A percentile compares a stretch with the other conserved stretches of the same genome.
Conservation (phyloP, 2,888 invertebrate genomes). For the Mesopsocus fuscifrons region DNA sequence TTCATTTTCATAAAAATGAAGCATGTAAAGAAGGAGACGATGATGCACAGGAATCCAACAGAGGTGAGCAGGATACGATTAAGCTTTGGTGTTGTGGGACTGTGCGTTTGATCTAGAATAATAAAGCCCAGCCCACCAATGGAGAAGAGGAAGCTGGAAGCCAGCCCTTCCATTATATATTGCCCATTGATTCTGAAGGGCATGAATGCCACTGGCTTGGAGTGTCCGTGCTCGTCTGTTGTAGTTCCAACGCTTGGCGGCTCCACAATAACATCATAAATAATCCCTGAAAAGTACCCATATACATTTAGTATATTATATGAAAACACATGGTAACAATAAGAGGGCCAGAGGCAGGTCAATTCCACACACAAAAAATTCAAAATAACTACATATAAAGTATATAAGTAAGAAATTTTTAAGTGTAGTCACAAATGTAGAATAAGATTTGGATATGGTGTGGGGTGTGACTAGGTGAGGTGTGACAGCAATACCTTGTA, state of each 20-base stretch:
- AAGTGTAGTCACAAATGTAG: too few relatives aligned
- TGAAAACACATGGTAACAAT: too few relatives aligned
- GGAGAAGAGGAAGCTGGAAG: conserved; percentile 92
- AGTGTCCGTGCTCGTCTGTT: conserved; percentile 94
- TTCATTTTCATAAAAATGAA: conserved; percentile 99
- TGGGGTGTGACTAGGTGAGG: too few relatives aligned
- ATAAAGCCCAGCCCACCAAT: conserved; percentile 93
- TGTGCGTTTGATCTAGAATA: conserved; percentile 85
- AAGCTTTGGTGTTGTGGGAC: conserved; percentile 72
- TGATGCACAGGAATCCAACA: conserved; percentile 78
- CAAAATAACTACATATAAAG: too few relatives aligned
- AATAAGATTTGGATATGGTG: too few relatives aligned
- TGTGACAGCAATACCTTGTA: too few relatives aligned
- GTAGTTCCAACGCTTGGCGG: conserved; percentile 96
- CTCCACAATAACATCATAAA: conserved; percentile 98
- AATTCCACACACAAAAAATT: too few relatives aligned
- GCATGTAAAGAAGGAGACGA: conserved; percentile 88
- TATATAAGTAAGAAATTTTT: too few relatives aligned
- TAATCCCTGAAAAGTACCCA: conserved; percentile 70
- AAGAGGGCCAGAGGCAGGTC: too few relatives aligned
- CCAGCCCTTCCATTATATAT: conserved; percentile 98
- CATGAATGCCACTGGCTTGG: conserved; percentile 94
- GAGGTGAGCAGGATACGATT: conserved; percentile 77
- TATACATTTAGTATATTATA: too few relatives aligned
- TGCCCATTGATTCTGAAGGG: conserved; percentile 97